Evolutionary conservation across 2,113 vertebrate species (phyloP), one percentile per base, ranked within the genome.

Genomic region (Probosciger aterrimus): DNA sequence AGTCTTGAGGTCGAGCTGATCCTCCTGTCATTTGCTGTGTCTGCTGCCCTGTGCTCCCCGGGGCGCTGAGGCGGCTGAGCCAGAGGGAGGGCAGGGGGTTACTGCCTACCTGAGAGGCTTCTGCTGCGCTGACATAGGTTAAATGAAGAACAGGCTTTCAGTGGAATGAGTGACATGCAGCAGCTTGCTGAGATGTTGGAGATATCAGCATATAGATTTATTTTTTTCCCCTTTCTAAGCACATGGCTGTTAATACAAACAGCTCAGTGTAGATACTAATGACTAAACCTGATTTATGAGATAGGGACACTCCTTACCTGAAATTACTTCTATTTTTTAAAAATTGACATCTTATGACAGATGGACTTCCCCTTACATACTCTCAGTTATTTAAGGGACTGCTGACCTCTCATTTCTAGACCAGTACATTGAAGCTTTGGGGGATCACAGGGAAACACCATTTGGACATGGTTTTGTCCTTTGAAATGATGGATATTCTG

Each of bases 121-220:
- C 94, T 95, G 92, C 92, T 50, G 49, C 18, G 1, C 85, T 92
- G 74, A 94, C 92, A 87, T 57, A 62, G 62, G 81, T 43, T 93
- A 82, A 67, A 92, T 5, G 77, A 92, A 96, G 95, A 86, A 86
- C 91, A 76, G 92, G 74, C 74, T 91, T 93, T 85, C 90, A 2
- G 4, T 94, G 83, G 90, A 96, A 96, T 93, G 89, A 95, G 90
- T 95, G 96, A 96, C 96, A 69, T 96, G 88, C 94, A 96, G 70
- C 83, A 95, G 83, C 95, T 74, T 97, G 96, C 90, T 92, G 92
- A 96, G 95, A 96, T 96, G 88, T 33, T 89, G 74, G 65, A 93
- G 93, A 96, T 95, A 95, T 0, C 83, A 89, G 74, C 62, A 73
- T 96, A 69, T 22, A 44, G 86, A 68, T 46, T 69, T 60, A 37